Evolutionary conservation across 2,797 vertebrate species (phyloP), one percentile per base, ranked within the genome.

Genomic region (Hipposideros larvatus): DNA sequence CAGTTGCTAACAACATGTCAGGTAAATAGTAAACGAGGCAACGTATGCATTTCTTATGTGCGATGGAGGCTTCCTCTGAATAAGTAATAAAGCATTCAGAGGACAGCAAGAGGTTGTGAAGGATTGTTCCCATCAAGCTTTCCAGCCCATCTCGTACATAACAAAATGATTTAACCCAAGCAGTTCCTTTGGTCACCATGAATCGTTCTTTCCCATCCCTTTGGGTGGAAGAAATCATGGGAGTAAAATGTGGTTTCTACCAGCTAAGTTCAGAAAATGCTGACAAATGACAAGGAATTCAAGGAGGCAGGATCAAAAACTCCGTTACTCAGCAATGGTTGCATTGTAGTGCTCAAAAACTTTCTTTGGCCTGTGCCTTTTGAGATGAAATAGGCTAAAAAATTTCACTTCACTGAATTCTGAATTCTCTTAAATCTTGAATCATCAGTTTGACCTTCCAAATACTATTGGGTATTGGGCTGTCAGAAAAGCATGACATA

Each of bases 1-100:
- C 48, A 73, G 74, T 86, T 92, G 84, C 86, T 95, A 87, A 91
- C 55, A 91, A 77, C 79, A 96, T 83, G 79, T 93, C 75, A 82
- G 92, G 59, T 85, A 77, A 94, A 94, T 93, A 93, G 87, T 87
- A 96, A 94, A 95, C 87, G 87, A 93, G 78, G 43, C 71, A 92
- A 85, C 75, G 59, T 88, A 88, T 87, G 63, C 84, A 63, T 96
- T 87, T 95, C 85, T 94, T 95, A 92, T 68, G 75, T 97, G 91
- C 57, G 73, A 24, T 91, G 88, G 74, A 68, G 85, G 43, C 63
- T 94, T 91, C 74, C 74, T 87, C 51, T 84, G 95, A 96, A 86
- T 94, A 93, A 96, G 86, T 91, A 96, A 91, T 68, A 75, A 77
- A 84, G 61, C 19, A 37, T 78, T 94, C 26, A 68, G 70, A 97